Evolutionary conservation across 2,113 vertebrate species (phyloP).

Genomic region (Henicopernis longicauda): DNA sequence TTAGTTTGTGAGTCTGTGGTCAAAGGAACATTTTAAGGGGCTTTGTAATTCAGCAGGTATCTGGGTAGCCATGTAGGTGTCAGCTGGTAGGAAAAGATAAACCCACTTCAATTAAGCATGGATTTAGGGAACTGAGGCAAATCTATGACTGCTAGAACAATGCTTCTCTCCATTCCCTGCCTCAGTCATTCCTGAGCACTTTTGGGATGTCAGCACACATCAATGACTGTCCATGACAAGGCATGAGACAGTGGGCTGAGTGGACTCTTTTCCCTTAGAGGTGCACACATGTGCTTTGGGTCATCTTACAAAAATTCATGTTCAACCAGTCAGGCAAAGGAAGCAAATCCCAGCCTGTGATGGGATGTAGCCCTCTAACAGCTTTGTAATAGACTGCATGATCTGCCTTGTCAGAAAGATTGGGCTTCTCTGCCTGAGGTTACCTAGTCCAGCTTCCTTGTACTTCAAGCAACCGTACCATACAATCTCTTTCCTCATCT

Average conservation of each 20-base stretch:
- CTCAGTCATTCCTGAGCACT: background rate
- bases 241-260: background rate
- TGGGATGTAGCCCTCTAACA: background rate
- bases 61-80: background rate
- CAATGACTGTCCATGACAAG: background rate
- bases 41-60: background rate
- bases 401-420: background rate
- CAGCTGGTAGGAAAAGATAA: background rate
- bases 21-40: background rate
- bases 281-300: background rate
- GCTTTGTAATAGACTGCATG: background rate
- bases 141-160: background rate
- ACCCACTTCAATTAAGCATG: background rate
- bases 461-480: background rate
- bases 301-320: background rate
- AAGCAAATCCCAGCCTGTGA: background rate
- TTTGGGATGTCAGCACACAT: background rate
- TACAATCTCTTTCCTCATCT: background rate
- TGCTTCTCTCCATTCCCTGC: background rate
- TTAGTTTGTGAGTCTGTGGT: background rate
- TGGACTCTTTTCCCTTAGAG: background rate
- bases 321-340: background rate
- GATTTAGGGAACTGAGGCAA: background rate
- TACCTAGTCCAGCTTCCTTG: background rate
- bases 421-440: background rate